Evolutionary conservation across 2,113 vertebrate genomes (phyloP).

Genomic region (Mus pahari): DNA sequence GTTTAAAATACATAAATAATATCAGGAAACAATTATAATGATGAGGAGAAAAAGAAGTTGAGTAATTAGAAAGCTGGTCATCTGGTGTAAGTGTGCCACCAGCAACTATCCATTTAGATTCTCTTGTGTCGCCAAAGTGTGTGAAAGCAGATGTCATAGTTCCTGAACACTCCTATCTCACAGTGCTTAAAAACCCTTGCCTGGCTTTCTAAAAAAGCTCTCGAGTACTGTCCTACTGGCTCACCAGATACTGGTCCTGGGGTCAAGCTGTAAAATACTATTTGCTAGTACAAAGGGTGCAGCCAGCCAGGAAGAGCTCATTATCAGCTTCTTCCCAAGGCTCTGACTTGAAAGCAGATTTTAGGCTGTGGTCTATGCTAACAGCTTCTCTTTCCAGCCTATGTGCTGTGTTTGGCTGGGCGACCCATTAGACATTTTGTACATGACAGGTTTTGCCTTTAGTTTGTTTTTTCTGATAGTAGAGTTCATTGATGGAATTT

Average conservation of each 20-base stretch:
- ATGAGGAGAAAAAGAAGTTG: not conserved
- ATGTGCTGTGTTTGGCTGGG: not conserved
- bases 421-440: not conserved
- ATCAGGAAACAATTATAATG: conserved; percentile 29
- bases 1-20: conserved; percentile 43
- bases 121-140: conserved; percentile 21
- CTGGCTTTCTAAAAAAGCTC: not conserved
- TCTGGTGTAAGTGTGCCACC: not conserved
- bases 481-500: not conserved
- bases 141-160: not conserved
- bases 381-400: not conserved
- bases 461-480: not conserved
- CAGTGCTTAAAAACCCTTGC: not conserved
- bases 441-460: not conserved
- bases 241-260: not conserved
- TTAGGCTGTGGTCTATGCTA: not conserved
- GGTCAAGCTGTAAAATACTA: not conserved
- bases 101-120: not conserved
- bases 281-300: not conserved
- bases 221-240: not conserved
- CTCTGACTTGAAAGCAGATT: not conserved
- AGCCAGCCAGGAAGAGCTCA: not conserved
- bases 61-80: not conserved
- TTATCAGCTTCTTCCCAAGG: not conserved
- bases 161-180: not conserved